These are phyloP conservation scores for Scaptomyza tumidula DNA, from an alignment of 2,888 invertebrate species.

Conservation along the genomic window DNA sequence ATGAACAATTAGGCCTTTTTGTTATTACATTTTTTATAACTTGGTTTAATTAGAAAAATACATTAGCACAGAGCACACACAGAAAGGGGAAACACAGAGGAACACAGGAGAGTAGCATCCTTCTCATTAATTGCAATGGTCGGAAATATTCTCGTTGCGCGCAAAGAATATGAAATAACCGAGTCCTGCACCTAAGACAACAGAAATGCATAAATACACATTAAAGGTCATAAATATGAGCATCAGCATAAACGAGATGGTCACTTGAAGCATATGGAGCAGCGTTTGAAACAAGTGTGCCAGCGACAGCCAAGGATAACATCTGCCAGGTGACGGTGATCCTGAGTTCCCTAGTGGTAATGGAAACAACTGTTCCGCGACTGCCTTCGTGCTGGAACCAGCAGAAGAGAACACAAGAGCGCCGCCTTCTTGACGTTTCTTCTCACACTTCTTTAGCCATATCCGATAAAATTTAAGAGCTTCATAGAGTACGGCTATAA, in stretches of 20 bases:
- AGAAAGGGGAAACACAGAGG: not conserved
- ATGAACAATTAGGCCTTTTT: slow-evolving; percentile 74
- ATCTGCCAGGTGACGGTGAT: not conserved
- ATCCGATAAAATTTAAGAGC: slow-evolving; percentile 57
- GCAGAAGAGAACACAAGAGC: not conserved
- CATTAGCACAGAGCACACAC: slow-evolving; percentile 60
- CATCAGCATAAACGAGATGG: slow-evolving; percentile 96
- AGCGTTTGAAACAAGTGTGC: slow-evolving; percentile 92
- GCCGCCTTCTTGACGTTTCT: slow-evolving; percentile 43
- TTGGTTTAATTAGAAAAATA: slow-evolving; percentile 75
- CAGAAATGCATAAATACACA: slow-evolving; percentile 94
- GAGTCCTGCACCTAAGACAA: slow-evolving; percentile 93
- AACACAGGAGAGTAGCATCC: not conserved
- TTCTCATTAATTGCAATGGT: slow-evolving; percentile 64
- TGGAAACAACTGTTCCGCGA: not conserved
- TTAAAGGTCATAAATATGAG: slow-evolving; percentile 98
- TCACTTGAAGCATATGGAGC: slow-evolving; percentile 94
- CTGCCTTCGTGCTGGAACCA: not conserved
- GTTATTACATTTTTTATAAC: slow-evolving; percentile 65
- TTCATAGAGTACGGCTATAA: slow-evolving; percentile 61
- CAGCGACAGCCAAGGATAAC: slow-evolving; percentile 20
- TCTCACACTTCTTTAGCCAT: slow-evolving; percentile 35
- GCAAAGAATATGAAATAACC: slow-evolving; percentile 96
- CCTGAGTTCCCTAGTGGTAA: not conserved
- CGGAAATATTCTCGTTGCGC: slow-evolving; percentile 27